Evolutionary conservation across 1,140 invertebrate genomes (phyloP), one percentile per base, ranked within the genome.

Genomic region (Brachionus plicatilis): DNA sequence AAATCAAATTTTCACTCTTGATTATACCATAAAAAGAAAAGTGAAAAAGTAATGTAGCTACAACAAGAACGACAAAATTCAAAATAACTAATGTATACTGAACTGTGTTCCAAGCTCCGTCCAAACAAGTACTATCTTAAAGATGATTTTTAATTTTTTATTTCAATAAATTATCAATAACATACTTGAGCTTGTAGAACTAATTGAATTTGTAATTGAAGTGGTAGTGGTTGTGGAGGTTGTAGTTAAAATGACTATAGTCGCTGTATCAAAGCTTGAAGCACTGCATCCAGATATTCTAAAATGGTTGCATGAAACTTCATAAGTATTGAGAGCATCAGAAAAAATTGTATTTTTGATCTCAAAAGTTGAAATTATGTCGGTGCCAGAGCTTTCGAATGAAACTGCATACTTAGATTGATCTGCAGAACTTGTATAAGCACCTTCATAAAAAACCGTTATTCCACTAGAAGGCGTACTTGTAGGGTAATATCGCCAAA

Each of bases 1-100:
- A 7, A 37, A 5, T 37, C 2, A 0, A 43, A 11, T 2, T 17
- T 45, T 45, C 24, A 41, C 6, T 20, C 14, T 50, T 37, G 27
- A 29, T 41, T 17, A 27, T 68, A 65, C 79, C 79, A 45, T 82
- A 27, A 82, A 82, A 82, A 11, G 79, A 82, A 68, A 29, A 68
- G 17, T 82, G 65, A 68, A 82, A 82, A 27, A 82, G 53, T 11
- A 82, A 45, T 66, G 79, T 37, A 41, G 53, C 12, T 29, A 68
- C 33, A 68, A 82, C 53, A 24, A 82, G 41, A 65, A 82, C 20
- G 7, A 37, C 24, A 65, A 82, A 45, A 68, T 45, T 65, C 11
- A 82, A 45, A 43, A 65, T 82, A 60, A 82, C 27, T 12, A 82
- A 45, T 37, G 65, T 82, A 68, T 82, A 82, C 43, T 82, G 79